Evolutionary conservation across 2,797 vertebrate genomes (phyloP), one percentile per base, ranked within the genome.

Genomic region (Bucorvus abyssinicus): DNA sequence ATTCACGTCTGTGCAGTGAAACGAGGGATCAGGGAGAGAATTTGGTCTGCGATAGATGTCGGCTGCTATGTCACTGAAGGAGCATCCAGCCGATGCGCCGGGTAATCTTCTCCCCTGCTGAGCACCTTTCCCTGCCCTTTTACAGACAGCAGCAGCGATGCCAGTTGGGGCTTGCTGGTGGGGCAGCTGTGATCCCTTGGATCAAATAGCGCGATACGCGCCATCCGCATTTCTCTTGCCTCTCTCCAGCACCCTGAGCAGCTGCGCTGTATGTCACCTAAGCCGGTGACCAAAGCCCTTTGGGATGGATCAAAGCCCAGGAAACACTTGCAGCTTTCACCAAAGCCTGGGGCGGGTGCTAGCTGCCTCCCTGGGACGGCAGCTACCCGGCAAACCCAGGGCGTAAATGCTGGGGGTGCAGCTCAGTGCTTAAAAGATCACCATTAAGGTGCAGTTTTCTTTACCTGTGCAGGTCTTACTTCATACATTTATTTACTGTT

Each of bases 31-130:
- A 6, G 61, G 53, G 73, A 32, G 34, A 20, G 78, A 21, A 15
- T 65, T 3, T 3, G 49, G 10, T 17, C 26, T 27, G 63, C 0
- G 19, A 6, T 0, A 23, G 47, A 32, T n/a, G 3, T 26, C 4
- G 49, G 67, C 50, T 21, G 57, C 16, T 29, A 4, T 36, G 70
- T 79, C 84, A 23, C 50, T 4, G 78, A 7, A n/a, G 74, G 6
- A 89, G 34, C 70, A 73, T 42, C 61, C 84, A 17, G 29, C 27
- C 9, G 1, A 12, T 8, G 36, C 3, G 0, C 61, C 2, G 34
- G 65, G 49, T 40, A 21, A 59, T 12, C 52, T 22, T 5, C n/a
- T 64, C 42, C 76, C 74, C 50, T 7, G 4, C 44, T 1, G 0
- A 49, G 49, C 1, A 7, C 86, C 42, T 20, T 22, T 22, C 53